phyloP scores from a whole-genome alignment of 2,113 vertebrate genomes.

The Paramormyrops kingsleyae region DNA sequence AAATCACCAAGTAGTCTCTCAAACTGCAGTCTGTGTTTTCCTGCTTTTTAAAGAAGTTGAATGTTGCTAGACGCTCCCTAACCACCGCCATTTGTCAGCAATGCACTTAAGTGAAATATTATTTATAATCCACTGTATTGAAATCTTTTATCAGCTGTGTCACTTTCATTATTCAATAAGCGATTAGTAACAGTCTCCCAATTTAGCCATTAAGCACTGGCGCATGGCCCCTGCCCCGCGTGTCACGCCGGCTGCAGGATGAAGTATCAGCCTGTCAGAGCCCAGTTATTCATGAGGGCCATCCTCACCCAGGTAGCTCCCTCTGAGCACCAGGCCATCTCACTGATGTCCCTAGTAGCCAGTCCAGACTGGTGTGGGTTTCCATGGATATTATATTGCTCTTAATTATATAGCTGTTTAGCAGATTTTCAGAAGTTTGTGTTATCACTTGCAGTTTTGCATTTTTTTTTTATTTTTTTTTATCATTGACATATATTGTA shows the following conservation, averaged over 20 bases:
- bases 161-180: conserved; percentile 89
- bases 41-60: conserved; percentile 28
- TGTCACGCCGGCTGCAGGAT: conserved; percentile 49
- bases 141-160: conserved; percentile 92
- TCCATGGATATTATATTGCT: not conserved
- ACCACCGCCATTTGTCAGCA: conserved; percentile 69
- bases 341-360: not conserved
- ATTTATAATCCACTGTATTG: conserved; percentile 82
- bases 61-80: conserved; percentile 35
- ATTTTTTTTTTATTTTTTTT: not conserved
- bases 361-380: not conserved
- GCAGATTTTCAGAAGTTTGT: not conserved
- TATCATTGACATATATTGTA: not conserved
- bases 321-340: not conserved
- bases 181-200: conserved; percentile 76
- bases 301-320: conserved; percentile 35
- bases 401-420: not conserved
- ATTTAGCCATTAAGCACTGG: conserved; percentile 67
- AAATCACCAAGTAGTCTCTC: not conserved
- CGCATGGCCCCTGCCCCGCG: conserved; percentile 35
- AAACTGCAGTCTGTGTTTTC: not conserved
- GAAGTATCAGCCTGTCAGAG: conserved; percentile 61
- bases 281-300: conserved; percentile 57
- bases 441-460: not conserved
- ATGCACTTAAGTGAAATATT: conserved; percentile 78